Evolutionary conservation across 2,113 vertebrate species (phyloP), one percentile per base, ranked within the genome.

Genomic region (Dinomys branickii): DNA sequence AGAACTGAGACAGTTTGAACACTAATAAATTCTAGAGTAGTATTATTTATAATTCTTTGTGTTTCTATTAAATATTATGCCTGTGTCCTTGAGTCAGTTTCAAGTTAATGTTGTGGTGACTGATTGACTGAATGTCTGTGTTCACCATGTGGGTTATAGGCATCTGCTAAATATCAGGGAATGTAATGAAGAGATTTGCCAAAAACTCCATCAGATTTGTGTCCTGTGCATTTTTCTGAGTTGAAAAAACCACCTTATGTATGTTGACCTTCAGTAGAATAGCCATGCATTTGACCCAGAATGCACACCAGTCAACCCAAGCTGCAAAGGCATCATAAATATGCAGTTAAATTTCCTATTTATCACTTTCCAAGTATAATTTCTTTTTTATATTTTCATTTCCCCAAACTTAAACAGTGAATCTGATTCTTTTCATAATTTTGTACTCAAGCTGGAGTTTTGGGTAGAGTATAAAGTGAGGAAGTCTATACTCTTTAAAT

Each of bases 141-240:
- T 93, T 98, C 97, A 92, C 98, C 94, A 95, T 97, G 97, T 97
- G 98, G 81, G 84, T 97, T 97, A 90, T 75, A 97, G 91, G 97
- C 98, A 98, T 98, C 98, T 98, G 98, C 88, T 98, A 98, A 98
- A 44, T 97, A 97, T 98, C 94, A 98, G 96, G 91, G 90, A 98
- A 96, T 95, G 71, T 92, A 98, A 98, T 97, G 97, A 98, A 97
- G 96, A 0, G 26, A 97, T 96, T 97, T 98, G 97, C 98, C 98
- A 98, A 98, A 92, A 98, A 96, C 89, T 97, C 97, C 97, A 98
- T 97, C 95, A 97, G 97, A 98, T 96, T 97, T 33, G 11, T 97
- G 95, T 75, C 95, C 95, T 97, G 88, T 75, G 96, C 95, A 97
- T 98, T 98, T 98, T 98, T 98, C 94, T 97, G 90, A 86, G 95